Evolutionary conservation across 2,113 vertebrate species (phyloP), one percentile per base, ranked within the genome.

Genomic region (Haliaeetus leucogaster): DNA sequence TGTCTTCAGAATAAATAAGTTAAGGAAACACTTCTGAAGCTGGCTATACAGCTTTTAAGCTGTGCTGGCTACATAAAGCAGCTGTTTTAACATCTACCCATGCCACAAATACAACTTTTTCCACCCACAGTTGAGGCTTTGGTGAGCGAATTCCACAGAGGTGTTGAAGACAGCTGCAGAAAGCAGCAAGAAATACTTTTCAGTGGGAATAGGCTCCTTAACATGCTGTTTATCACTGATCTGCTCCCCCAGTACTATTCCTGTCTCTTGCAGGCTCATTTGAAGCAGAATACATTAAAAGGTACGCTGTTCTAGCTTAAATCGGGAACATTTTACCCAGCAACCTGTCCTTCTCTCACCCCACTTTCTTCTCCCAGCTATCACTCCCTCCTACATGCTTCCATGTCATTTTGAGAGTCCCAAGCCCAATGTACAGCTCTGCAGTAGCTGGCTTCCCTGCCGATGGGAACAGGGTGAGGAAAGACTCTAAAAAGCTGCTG

Each of bases 91-190:
- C 34, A 91, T 90, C 83, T 63, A 78, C 21, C 30, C 3, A 0
- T 93, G 82, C 21, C 68, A 78, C 91, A 93, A 68, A 65, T 18
- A 65, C 70, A 89, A 67, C 23, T 93, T 91, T 72, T 87, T 65
- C 62, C 43, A 72, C 21, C 65, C 30, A 70, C 18, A 43, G 43
- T 10, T 79, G 36, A 81, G 23, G 30, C 30, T 96, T 52, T 56
- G 56, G 76, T 84, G 42, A 90, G 59, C 17, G 59, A 74, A 91
- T 86, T 87, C 62, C 45, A 87, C 27, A 61, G 58, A 89, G 22
- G 52, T 87, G 83, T 71, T 61, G 53, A 86, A 95, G 80, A 89
- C 48, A 85, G 81, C 56, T 95, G 82, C 58, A 91, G 65, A 87
- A 84, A 78, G 45, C 29, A 84, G 40, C 32, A 91, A 94, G 27